Evolutionary conservation across 53 echinoderm and acorn worm species (phyloP).

Genomic region (Temnopleurus reevesii): DNA sequence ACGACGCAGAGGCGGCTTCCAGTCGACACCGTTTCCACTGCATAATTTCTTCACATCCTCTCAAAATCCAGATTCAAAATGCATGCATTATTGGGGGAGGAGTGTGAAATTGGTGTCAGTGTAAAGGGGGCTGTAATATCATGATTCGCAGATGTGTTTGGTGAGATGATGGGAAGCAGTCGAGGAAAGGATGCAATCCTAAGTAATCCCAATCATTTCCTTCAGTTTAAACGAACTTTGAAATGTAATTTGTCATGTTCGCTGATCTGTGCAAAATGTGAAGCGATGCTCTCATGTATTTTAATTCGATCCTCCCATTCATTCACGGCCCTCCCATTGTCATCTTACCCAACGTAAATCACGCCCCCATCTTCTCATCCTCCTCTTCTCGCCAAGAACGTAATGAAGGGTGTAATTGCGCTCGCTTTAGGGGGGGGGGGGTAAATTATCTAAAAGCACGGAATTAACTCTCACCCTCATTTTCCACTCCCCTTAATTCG

Average conservation of each 20-base stretch:
- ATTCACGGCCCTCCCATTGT: too few relatives aligned
- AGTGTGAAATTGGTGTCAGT: background rate
- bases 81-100: too few relatives aligned
- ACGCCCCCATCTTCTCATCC: background rate
- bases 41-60: too few relatives aligned
- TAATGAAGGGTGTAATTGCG: too few relatives aligned
- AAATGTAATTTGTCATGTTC: constrained; percentile 13
- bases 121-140: background rate
- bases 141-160: background rate
- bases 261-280: too few relatives aligned
- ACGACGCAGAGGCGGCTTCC: too few relatives aligned
- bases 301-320: too few relatives aligned
- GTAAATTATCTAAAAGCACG: too few relatives aligned
- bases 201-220: constrained; percentile 36
- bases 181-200: constrained; percentile 22
- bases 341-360: background rate
- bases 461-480: too few relatives aligned
- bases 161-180: background rate
- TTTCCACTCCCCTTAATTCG: background rate
- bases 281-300: background rate
- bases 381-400: background rate
- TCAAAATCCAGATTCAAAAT: too few relatives aligned
- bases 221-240: constrained; percentile 21
- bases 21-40: too few relatives aligned
- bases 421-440: too few relatives aligned